These are phyloP conservation scores for Molossus alvarezi DNA, from an alignment of 2,797 vertebrate genomes.

Conservation along the genomic window DNA sequence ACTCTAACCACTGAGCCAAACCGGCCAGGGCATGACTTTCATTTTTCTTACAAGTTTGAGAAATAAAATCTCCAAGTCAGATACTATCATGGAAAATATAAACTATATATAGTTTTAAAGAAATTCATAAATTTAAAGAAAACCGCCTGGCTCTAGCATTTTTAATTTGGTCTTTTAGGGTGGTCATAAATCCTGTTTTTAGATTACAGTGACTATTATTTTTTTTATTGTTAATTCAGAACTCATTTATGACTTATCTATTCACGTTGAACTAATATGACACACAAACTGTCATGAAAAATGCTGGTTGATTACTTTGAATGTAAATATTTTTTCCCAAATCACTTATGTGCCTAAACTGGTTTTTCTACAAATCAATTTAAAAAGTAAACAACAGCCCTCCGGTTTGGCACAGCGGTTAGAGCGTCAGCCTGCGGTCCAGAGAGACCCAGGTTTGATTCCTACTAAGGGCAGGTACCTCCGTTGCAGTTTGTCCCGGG, in stretches of 20 bases:
- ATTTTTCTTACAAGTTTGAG: background rate
- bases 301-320: background rate
- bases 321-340: background rate
- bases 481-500: too few relatives aligned
- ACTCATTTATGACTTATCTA: background rate
- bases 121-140: background rate
- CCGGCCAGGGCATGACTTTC: background rate
- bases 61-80: background rate
- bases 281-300: background rate
- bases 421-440: too few relatives aligned
- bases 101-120: background rate
- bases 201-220: background rate
- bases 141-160: background rate
- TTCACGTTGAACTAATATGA: conserved; percentile 24
- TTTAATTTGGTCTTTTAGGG: background rate
- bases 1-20: too few relatives aligned
- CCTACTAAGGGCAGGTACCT: too few relatives aligned
- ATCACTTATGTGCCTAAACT: background rate
- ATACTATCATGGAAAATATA: background rate
- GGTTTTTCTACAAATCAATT: background rate
- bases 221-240: conserved; percentile 6
- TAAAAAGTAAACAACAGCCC: background rate
- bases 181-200: background rate
- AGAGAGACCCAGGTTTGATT: too few relatives aligned
- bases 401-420: too few relatives aligned